Evolutionary conservation across 2,888 invertebrate genomes (phyloP), one percentile per base, ranked within the genome.

Genomic region (Dione juno): DNA sequence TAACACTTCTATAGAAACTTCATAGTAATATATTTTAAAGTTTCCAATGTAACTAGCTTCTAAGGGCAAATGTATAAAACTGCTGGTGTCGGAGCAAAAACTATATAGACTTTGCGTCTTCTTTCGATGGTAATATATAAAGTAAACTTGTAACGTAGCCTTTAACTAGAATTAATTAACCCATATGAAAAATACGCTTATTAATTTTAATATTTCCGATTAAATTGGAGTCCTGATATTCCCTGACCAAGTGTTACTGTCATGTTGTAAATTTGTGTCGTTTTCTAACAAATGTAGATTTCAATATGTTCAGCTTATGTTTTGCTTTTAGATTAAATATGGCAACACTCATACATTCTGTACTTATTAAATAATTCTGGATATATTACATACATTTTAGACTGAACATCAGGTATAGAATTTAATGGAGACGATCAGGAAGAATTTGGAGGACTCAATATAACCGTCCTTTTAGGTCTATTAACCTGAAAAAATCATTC

Each of bases 141-240:
- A 37, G 67, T 67, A 66, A 52, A 19, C 66, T 65, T 50, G 58
- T 72, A 67, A 74, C 28, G 69, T 76, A 76, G 75, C 48, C 52
- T 40, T n/a, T 75, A 75, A 75, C 40, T 64, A 74, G 71, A 67
- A 66, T 66, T 76, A 86, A 85, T 83, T 87, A 89, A 89, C 87
- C 90, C 88, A 88, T 89, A 91, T 91, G 86, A 91, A 88, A 87
- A 89, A 90, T 92, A 93, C 93, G 93, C 93, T 93, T 93, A 93
- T 92, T 93, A 93, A 92, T 92, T 92, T 92, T 92, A 92, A 92
- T 90, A 83, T 90, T 90, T 92, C 92, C 91, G 92, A 92, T 92
- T 80, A 88, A 89, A 93, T 91, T 91, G 91, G 92, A 89, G 81
- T 88, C 87, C 90, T 88, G 89, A 92, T 92, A 93, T 91, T 92